These are phyloP conservation scores for Sebastes steindachneri DNA, from an alignment of 2,797 vertebrate species.

Conservation along the genomic window DNA sequence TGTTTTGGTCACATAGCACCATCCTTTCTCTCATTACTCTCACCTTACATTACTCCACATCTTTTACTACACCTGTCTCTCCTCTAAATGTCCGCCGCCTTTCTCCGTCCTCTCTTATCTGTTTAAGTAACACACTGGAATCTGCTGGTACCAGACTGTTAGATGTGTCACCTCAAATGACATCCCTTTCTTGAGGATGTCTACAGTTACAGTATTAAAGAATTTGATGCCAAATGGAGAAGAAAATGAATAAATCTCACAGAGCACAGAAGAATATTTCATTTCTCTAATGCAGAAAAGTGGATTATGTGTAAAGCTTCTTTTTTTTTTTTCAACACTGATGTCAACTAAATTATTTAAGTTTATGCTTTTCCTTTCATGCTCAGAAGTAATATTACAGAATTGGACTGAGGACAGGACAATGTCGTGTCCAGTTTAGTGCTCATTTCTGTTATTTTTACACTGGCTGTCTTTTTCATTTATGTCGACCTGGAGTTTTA, in stretches of 20 bases:
- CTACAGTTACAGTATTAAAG: background rate
- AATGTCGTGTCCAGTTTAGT: conserved; percentile 12
- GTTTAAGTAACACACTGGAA: background rate
- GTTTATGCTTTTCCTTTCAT: conserved; percentile 19
- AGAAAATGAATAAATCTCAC: conserved; percentile 26
- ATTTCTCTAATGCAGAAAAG: conserved; percentile 42
- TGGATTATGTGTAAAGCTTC: conserved; percentile 44
- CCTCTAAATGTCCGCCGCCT: background rate
- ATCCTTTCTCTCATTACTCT: background rate
- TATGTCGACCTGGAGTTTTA: background rate
- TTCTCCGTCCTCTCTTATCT: background rate
- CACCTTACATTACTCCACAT: background rate
- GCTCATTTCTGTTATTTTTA: conserved; percentile 2
- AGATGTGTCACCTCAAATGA: background rate
- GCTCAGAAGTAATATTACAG: conserved; percentile 10
- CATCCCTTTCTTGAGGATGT: conserved; percentile 2
- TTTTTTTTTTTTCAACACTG: background rate
- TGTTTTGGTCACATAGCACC: background rate
- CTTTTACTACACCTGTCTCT: background rate
- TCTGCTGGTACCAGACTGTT: background rate
- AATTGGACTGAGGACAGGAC: conserved; percentile 20
- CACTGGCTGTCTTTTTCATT: background rate
- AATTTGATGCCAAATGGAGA: background rate
- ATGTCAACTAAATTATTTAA: conserved; percentile 37
- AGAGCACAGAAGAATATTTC: conserved; percentile 21